These are phyloP conservation scores for Phoxinus phoxinus DNA, from an alignment of 2,113 vertebrate species.

Conservation along the genomic window DNA sequence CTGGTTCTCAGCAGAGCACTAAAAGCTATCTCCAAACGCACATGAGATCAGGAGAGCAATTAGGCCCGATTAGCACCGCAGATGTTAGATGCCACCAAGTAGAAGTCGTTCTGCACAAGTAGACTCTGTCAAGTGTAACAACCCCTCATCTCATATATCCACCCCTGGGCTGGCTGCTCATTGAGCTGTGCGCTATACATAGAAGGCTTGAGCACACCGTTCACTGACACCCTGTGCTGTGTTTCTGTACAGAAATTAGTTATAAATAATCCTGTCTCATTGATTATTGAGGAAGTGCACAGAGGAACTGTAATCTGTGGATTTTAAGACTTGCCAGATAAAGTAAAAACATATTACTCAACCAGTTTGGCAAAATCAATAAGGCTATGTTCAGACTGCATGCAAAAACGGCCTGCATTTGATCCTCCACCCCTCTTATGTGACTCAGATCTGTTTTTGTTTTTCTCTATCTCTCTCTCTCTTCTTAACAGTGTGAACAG, in stretches of 20 bases:
- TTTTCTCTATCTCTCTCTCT: too few relatives aligned
- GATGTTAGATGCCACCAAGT: conserved; percentile 25
- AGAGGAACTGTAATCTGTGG: not conserved
- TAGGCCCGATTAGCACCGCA: conserved; percentile 30
- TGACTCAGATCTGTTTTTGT: too few relatives aligned
- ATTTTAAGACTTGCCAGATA: conserved; percentile 7
- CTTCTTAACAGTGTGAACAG: too few relatives aligned
- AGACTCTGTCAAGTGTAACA: conserved; percentile 2
- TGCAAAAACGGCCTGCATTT: too few relatives aligned
- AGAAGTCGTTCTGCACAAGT: conserved; percentile 12
- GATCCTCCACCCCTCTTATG: too few relatives aligned
- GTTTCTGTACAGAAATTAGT: not conserved
- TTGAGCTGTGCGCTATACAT: not conserved
- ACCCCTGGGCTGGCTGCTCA: conserved; percentile 18
- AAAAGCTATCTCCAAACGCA: conserved; percentile 43
- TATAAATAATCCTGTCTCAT: conserved; percentile 8
- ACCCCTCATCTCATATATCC: conserved; percentile 19
- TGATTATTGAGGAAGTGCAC: not conserved
- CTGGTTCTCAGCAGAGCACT: conserved; percentile 40
- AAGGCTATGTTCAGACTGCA: not conserved
- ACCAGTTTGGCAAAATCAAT: not conserved
- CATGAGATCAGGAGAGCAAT: conserved; percentile 40
- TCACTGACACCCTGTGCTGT: not conserved
- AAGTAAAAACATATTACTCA: conserved; percentile 21
- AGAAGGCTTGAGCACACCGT: not conserved